Conservation (phyloP, 2,888 invertebrate species). For the Apantesis nais region DNA sequence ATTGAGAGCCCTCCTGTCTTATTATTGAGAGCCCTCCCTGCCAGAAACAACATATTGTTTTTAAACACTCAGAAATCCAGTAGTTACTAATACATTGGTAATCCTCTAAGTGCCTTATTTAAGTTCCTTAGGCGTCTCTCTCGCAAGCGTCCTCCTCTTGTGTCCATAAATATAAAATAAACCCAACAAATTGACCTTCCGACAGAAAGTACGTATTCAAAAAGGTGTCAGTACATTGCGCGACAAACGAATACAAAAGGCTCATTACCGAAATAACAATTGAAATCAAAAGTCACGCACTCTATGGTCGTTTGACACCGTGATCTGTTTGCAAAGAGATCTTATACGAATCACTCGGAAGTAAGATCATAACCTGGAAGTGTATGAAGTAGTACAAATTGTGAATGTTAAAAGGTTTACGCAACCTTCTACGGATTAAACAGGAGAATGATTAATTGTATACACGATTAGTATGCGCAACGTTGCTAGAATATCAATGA, state of each 20-base stretch:
- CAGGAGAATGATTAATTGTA: conserved; percentile 52
- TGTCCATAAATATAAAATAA: not conserved
- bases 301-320: conserved; percentile 46
- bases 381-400: conserved; percentile 38
- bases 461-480: conserved; percentile 43
- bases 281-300: conserved; percentile 60
- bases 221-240: conserved; percentile 33
- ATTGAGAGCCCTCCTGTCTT: too few species aligned
- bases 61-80: too few species aligned
- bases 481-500: conserved; percentile 32
- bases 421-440: conserved; percentile 52
- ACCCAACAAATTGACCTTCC: conserved; percentile 21
- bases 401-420: conserved; percentile 57
- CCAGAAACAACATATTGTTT: too few species aligned
- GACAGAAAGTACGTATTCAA: conserved; percentile 34
- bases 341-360: conserved; percentile 59
- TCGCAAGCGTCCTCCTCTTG: too few species aligned
- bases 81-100: too few species aligned
- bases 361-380: conserved; percentile 59
- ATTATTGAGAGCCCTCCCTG: too few species aligned
- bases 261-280: conserved; percentile 53
- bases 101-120: too few species aligned
- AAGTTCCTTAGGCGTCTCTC: too few species aligned
- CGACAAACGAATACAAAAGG: conserved; percentile 54
- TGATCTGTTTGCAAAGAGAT: conserved; percentile 49